Conservation (phyloP, 1,140 invertebrate genomes). For the Drosophila santomea region DNA sequence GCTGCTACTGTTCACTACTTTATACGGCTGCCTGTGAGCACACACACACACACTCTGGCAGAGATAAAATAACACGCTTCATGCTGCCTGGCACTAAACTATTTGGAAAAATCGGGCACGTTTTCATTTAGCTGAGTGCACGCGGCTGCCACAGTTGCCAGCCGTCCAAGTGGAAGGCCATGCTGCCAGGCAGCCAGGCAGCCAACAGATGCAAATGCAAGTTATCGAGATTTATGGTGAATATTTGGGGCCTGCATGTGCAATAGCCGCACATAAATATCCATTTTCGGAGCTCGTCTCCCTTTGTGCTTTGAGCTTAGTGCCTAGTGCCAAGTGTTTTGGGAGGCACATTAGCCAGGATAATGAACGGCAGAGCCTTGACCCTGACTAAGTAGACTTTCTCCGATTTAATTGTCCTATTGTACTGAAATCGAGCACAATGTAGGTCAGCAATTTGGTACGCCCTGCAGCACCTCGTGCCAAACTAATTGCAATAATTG, state of each 20-base stretch:
- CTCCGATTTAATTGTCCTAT: conserved; percentile 50
- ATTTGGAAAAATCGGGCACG: conserved; percentile 78
- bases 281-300: conserved; percentile 2
- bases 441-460: conserved; percentile 38
- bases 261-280: conserved; percentile 52
- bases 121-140: conserved; percentile 83
- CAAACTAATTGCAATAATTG: conserved; percentile 73
- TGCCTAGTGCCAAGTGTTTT: background rate
- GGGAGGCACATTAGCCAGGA: conserved; percentile 16
- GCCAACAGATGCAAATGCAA: conserved; percentile 45
- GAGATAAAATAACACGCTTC: conserved; percentile 72
- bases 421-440: conserved; percentile 18
- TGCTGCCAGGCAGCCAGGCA: conserved; percentile 16
- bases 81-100: conserved; percentile 70
- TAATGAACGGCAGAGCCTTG: conserved; percentile 38
- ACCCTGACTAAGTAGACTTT: conserved; percentile 32
- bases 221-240: conserved; percentile 63
- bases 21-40: conserved; percentile 29
- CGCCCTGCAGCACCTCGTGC: conserved; percentile 13
- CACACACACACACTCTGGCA: conserved; percentile 1
- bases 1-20: conserved; percentile 43
- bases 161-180: conserved; percentile 32
- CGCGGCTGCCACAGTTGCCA: conserved; percentile 51
- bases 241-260: conserved; percentile 52
- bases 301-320: background rate